Evolutionary conservation across 1,140 invertebrate genomes (phyloP), one percentile per base, ranked within the genome.

Genomic region (Heliconius nattereri): DNA sequence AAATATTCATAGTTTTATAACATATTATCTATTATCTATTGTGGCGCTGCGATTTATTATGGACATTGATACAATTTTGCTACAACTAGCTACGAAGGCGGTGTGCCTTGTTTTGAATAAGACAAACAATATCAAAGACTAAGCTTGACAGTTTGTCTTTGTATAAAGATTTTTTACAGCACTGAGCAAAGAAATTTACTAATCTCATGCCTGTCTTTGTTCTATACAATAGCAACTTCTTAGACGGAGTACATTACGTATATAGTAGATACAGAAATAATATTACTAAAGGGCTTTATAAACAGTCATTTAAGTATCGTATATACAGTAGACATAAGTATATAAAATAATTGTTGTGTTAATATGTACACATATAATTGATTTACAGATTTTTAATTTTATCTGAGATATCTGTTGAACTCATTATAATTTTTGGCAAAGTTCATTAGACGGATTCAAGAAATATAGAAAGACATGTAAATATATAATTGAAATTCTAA

Each of bases 1-100:
- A 78, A 75, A 81, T 81, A 72, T 37, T 81, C 52, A 78, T 81
- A 81, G 45, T 71, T 78, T 77, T 54, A 74, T 72, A 75, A 78
- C 71, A 49, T 77, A 45, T 45, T 45, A 78, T 78, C 80, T 81
- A 75, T 78, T 81, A 78, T 78, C 80, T 81, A 75, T 78, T 81
- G 71, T 78, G 49, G 80, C 75, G 76, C 52, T 78, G 60, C 32
- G 54, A 78, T 81, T 78, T 80, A 81, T 78, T 78, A 40, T 75
- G 76, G 73, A 81, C 40, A 80, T 9, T 57, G 29, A 54, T 73
- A 76, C 23, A 74, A 74, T 45, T 45, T 73, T 57, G 23, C 2
- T 26, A 66, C 8, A 66, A 66, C 23, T 26, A 66, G 11, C 23
- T 66, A n/a, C 3, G 11, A 29, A 26, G 23, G 23, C 60, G n/a